Evolutionary conservation across 2,888 invertebrate species (phyloP).

Genomic region (Theretra japonica): DNA sequence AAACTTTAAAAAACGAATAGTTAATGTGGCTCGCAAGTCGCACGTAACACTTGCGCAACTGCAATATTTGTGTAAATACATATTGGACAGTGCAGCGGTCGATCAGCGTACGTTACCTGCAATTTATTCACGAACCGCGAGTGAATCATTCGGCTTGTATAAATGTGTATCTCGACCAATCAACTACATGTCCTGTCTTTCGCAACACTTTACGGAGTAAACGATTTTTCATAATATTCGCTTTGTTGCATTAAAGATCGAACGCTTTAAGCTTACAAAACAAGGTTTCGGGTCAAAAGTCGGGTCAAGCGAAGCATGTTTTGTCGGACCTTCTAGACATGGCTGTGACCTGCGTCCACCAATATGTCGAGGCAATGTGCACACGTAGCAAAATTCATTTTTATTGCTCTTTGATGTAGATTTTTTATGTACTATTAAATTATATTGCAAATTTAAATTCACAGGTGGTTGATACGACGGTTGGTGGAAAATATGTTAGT

Average conservation of each 20-base stretch:
- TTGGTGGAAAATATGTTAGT: too few relatives aligned
- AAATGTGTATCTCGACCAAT: background rate
- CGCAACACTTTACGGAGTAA: conserved; percentile 8
- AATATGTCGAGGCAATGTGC: conserved; percentile 26
- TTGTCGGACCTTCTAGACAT: conserved; percentile 26
- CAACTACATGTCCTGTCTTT: background rate
- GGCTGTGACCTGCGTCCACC: conserved; percentile 26
- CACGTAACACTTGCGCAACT: conserved; percentile 14
- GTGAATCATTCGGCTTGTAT: background rate
- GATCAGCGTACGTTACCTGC: background rate
- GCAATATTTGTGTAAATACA: conserved; percentile 12
- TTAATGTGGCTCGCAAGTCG: conserved; percentile 1
- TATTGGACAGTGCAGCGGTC: background rate
- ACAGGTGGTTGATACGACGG: too few relatives aligned
- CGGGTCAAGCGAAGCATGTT: conserved; percentile 27
- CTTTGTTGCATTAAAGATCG: conserved; percentile 23
- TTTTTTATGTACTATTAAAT: conserved; percentile 18
- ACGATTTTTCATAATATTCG: conserved; percentile 25
- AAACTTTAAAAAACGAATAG: conserved; percentile 20
- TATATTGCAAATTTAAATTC: background rate
- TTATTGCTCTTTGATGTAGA: background rate
- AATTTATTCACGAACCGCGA: background rate
- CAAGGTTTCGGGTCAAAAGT: conserved; percentile 27
- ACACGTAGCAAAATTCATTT: conserved; percentile 16
- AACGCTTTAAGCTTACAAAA: conserved; percentile 26